These are phyloP conservation scores for Leptinotarsa haldemani DNA, from an alignment of 2,888 invertebrate genomes.

Conservation along the genomic window DNA sequence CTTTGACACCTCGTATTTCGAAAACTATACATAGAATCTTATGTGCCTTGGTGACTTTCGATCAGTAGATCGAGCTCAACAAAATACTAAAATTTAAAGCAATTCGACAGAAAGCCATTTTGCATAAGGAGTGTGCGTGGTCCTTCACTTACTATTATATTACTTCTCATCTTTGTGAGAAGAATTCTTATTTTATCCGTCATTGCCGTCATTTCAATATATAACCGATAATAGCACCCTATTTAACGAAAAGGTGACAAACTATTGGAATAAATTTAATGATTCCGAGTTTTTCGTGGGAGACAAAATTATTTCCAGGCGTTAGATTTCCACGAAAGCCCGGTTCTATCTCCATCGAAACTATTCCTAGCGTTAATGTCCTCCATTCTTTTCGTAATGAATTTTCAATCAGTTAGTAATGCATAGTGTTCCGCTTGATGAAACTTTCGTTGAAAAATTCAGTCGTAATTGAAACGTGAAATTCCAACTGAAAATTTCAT, in stretches of 20 bases:
- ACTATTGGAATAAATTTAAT: background rate
- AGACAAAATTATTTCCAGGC: slow-evolving; percentile 5
- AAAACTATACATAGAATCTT: too few species aligned
- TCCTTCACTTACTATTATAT: too few species aligned
- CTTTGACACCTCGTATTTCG: too few species aligned
- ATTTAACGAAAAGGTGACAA: background rate
- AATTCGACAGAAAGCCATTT: too few species aligned
- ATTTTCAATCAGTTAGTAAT: slow-evolving; percentile 3
- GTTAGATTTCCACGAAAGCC: background rate
- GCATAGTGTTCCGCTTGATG: background rate
- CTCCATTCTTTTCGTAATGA: background rate
- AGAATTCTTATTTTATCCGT: too few species aligned
- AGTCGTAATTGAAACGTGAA: background rate
- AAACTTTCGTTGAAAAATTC: background rate
- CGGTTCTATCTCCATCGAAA: slow-evolving; percentile 5
- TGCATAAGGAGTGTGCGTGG: too few species aligned
- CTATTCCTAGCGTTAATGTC: slow-evolving; percentile 9
- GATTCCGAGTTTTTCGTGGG: background rate
- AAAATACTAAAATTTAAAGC: too few species aligned
- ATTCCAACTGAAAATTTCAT: background rate
- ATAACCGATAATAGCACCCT: background rate
- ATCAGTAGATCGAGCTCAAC: too few species aligned
- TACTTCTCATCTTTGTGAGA: too few species aligned
- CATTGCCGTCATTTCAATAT: too few species aligned
- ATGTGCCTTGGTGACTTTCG: too few species aligned